Conservation (phyloP, 2,888 invertebrate species). For the Didymodactylos carnosus region DNA sequence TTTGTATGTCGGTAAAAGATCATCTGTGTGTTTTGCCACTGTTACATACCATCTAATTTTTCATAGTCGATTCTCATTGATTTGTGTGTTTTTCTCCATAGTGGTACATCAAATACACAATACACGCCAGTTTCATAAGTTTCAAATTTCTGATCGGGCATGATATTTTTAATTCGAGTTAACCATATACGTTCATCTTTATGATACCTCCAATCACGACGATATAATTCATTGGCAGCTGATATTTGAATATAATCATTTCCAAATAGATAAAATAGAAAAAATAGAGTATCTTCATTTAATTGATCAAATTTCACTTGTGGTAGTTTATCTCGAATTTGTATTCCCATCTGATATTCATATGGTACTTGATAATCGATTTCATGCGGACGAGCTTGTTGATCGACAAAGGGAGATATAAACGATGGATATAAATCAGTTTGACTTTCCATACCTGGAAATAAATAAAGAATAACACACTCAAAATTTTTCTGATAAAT, state of each 20-base stretch:
- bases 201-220: slow-evolving; percentile 97
- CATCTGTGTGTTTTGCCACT: slow-evolving; percentile 25
- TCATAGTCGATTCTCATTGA: slow-evolving; percentile 97
- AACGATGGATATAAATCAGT: slow-evolving; percentile 77
- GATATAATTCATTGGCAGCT: slow-evolving; percentile 10
- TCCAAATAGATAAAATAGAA: slow-evolving; percentile 11
- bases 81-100: slow-evolving; percentile 95
- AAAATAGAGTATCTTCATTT: slow-evolving; percentile 58
- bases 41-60: slow-evolving; percentile 79
- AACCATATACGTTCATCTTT: slow-evolving; percentile 97
- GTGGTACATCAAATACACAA: slow-evolving; percentile 95
- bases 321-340: slow-evolving; percentile 57
- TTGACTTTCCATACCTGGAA: not conserved
- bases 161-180: slow-evolving; percentile 82
- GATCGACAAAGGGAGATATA: slow-evolving; percentile 94
- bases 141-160: slow-evolving; percentile 75
- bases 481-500: not conserved
- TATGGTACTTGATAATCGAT: slow-evolving; percentile 81
- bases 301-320: slow-evolving; percentile 84
- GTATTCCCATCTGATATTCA: slow-evolving; percentile 90
- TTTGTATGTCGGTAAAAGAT: too few species aligned
- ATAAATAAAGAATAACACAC: not conserved
- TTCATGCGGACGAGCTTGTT: slow-evolving; percentile 53
- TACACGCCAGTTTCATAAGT: slow-evolving; percentile 95
- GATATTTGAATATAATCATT: slow-evolving; percentile 9